Evolutionary conservation across 2,888 invertebrate genomes (phyloP).

Genomic region (Polietes domitor): DNA sequence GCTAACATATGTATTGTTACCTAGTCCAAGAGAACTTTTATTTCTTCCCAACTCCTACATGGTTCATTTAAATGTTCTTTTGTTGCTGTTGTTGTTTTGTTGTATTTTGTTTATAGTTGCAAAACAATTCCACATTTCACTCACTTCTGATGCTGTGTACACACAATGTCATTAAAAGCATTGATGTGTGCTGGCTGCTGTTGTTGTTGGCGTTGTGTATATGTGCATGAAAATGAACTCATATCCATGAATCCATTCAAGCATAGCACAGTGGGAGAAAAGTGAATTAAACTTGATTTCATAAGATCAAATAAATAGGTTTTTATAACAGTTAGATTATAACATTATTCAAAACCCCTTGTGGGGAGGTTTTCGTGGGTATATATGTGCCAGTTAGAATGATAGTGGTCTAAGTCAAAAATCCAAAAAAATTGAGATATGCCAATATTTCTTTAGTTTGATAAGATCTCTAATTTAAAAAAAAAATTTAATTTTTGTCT

Average conservation of each 20-base stretch:
- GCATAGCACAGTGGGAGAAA: neutral
- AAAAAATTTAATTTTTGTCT: too few species aligned
- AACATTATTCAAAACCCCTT: too few species aligned
- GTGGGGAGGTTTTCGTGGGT: too few species aligned
- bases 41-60: conserved; percentile 48
- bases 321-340: too few species aligned
- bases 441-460: too few species aligned
- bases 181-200: neutral
- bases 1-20: neutral
- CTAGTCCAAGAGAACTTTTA: conserved; percentile 38
- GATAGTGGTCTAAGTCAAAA: too few species aligned
- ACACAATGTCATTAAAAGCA: neutral
- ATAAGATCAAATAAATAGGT: too few species aligned
- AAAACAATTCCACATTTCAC: conserved; percentile 4
- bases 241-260: conserved; percentile 14
- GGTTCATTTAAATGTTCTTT: conserved; percentile 43
- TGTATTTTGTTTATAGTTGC: neutral
- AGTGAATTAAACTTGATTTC: too few species aligned
- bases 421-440: too few species aligned
- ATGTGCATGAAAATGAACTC: conserved; percentile 45
- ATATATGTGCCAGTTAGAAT: too few species aligned
- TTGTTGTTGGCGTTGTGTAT: neutral
- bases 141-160: neutral
- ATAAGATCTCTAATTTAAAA: too few species aligned
- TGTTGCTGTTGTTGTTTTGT: neutral